Conservation (phyloP, 2,113 vertebrate genomes). For the Saccopteryx bilineata region DNA sequence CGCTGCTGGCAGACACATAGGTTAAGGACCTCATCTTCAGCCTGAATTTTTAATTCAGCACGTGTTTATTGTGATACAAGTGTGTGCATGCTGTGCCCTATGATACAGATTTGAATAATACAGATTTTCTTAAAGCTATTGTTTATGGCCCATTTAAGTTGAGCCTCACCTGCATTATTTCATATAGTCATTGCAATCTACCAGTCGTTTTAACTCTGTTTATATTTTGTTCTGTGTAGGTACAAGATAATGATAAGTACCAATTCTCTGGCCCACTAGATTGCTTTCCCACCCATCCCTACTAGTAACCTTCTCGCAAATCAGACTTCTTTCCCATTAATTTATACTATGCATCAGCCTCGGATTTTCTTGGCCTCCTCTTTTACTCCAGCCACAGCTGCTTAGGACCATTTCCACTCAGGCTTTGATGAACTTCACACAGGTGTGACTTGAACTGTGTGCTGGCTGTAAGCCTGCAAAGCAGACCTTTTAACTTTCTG, state of each 20-base stretch:
- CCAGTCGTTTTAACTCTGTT: not conserved
- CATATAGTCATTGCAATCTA: not conserved
- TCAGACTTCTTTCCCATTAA: not conserved
- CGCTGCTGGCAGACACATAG: not conserved
- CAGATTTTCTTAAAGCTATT: slow-evolving; percentile 2
- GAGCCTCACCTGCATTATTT: not conserved
- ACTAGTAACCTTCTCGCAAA: not conserved
- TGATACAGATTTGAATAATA: not conserved
- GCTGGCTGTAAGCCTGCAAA: not conserved
- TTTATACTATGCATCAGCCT: not conserved
- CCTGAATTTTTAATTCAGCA: not conserved
- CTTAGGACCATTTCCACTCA: not conserved
- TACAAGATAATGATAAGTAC: not conserved
- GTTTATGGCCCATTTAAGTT: not conserved
- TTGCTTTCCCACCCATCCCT: not conserved
- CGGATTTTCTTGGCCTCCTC: not conserved
- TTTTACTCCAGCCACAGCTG: not conserved
- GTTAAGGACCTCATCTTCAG: not conserved
- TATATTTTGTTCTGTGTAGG: not conserved
- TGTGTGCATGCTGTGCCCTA: not conserved
- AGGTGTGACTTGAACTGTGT: not conserved
- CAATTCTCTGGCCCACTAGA: not conserved
- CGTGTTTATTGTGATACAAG: not conserved
- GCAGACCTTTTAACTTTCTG: not conserved
- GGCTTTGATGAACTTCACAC: not conserved